Percentiles rank a stretch among this genome's conserved stretches.
Conservation (phyloP, 2,888 invertebrate genomes). For the Holacanthella duospinosa region DNA sequence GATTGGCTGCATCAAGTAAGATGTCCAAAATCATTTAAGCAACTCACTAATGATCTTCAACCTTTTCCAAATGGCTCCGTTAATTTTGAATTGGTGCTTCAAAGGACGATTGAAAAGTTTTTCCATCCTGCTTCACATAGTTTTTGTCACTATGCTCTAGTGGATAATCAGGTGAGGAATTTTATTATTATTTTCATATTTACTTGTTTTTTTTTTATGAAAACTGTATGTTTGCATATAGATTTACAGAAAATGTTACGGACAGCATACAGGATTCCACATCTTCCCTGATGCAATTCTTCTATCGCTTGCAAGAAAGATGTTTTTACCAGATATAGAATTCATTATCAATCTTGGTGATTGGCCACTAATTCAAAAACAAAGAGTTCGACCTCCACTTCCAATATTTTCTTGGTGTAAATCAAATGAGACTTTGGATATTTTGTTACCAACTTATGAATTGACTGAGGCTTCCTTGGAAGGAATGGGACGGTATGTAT, state of each 20-base stretch:
- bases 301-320: constrained; percentile 68
- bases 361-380: constrained; percentile 63
- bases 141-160: constrained; percentile 78
- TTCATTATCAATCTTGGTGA: constrained; percentile 88
- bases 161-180: constrained; percentile 70
- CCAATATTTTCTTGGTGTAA: constrained; percentile 92
- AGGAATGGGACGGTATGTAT: constrained; percentile 73
- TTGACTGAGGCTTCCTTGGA: constrained; percentile 82
- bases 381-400: constrained; percentile 47
- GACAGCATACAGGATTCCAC: constrained; percentile 88
- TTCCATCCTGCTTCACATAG: constrained; percentile 70
- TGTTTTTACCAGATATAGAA: constrained; percentile 71
- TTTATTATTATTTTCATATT: constrained; percentile 40
- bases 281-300: constrained; percentile 87
- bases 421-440: constrained; percentile 70
- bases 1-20: constrained; percentile 58
- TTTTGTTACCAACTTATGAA: constrained; percentile 91
- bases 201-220: constrained; percentile 6
- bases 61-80: constrained; percentile 51
- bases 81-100: constrained; percentile 57
- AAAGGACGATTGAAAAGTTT: constrained; percentile 57
- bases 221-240: constrained; percentile 39
- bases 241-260: constrained; percentile 79
- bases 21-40: constrained; percentile 48
- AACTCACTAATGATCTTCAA: constrained; percentile 61